These are phyloP conservation scores for Gyrodactylus salaris DNA, from an alignment of 1,140 invertebrate genomes.

Conservation along the genomic window DNA sequence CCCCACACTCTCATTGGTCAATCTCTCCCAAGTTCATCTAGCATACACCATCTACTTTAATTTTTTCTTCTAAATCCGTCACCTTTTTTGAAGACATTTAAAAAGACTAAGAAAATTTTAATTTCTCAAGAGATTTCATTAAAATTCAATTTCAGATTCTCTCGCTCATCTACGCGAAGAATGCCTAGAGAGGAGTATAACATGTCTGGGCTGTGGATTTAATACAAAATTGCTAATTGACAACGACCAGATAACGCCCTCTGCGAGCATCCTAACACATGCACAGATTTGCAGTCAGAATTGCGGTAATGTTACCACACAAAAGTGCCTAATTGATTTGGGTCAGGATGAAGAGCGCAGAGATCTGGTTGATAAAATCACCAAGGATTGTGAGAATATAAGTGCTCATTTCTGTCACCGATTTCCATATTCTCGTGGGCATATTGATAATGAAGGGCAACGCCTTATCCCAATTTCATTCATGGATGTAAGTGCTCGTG, in stretches of 20 bases:
- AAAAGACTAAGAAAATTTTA: too few species aligned
- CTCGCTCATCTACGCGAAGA: background rate
- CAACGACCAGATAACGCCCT: background rate
- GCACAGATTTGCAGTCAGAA: background rate
- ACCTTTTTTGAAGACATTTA: too few species aligned
- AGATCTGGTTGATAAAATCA: background rate
- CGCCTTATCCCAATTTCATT: too few species aligned
- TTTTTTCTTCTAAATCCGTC: too few species aligned
- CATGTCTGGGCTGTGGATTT: background rate
- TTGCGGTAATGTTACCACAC: background rate
- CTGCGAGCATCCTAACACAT: background rate
- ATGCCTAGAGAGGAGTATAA: background rate
- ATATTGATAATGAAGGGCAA: too few species aligned
- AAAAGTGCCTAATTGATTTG: background rate
- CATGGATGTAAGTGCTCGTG: too few species aligned
- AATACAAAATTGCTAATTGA: background rate
- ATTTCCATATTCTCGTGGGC: background rate
- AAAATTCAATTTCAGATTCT: background rate
- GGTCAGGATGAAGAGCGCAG: background rate
- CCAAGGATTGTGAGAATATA: background rate
- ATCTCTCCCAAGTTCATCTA: too few species aligned
- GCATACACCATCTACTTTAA: too few species aligned
- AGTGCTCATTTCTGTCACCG: background rate
- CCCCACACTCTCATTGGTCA: too few species aligned
- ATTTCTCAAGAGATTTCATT: too few species aligned